Conservation (phyloP, 2,888 invertebrate species). For the Ferdinandea cuprea region DNA sequence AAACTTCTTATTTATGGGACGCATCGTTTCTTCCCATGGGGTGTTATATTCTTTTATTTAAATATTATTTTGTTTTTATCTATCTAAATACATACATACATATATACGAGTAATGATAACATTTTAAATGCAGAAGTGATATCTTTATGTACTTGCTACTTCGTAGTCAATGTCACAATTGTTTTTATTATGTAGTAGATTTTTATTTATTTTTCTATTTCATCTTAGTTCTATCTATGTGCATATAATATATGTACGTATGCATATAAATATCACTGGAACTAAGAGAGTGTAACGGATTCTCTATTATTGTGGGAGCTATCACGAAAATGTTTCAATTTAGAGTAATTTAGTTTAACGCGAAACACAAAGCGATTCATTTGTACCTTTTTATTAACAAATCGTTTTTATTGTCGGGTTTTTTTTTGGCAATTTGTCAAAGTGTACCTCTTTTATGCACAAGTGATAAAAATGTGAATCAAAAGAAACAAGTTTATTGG, state of each 20-base stretch:
- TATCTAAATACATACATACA: background rate
- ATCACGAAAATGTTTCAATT: conserved; percentile 58
- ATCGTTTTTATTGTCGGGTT: background rate
- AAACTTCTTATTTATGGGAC: too few species aligned
- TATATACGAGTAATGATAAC: too few species aligned
- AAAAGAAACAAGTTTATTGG: background rate
- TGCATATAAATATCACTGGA: background rate
- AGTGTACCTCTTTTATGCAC: background rate
- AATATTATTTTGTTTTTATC: conserved; percentile 47
- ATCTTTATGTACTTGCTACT: conserved; percentile 35
- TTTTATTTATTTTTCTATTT: conserved; percentile 26
- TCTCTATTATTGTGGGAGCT: conserved; percentile 13
- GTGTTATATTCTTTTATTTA: conserved; percentile 39
- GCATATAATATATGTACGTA: conserved; percentile 4
- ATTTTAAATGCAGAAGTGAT: background rate
- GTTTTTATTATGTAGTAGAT: conserved; percentile 45
- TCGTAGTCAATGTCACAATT: conserved; percentile 57
- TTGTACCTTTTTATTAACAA: background rate
- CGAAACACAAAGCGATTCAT: conserved; percentile 62
- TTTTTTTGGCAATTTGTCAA: background rate
- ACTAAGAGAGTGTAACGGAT: conserved; percentile 16
- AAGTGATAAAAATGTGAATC: conserved; percentile 10
- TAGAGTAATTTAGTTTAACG: conserved; percentile 69
- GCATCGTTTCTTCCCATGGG: too few species aligned
- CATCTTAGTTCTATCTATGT: conserved; percentile 2